phyloP scores from a whole-genome alignment of 2,888 invertebrate species.

The Hydropsyche betteni region DNA sequence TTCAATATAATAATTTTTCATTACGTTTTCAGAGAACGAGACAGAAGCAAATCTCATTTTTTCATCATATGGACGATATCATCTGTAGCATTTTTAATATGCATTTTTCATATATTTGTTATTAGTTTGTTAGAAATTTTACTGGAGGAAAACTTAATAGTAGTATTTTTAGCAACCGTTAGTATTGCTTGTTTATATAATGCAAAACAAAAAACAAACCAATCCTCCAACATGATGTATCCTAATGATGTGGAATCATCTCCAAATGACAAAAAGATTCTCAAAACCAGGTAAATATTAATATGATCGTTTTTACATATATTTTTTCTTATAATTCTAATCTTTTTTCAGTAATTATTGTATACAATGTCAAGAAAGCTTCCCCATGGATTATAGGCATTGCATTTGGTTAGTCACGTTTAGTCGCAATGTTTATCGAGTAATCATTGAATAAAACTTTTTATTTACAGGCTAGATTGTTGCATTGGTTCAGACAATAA shows the following conservation, averaged over 20 bases:
- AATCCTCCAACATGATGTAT: constrained; percentile 1
- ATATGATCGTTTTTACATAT: constrained; percentile 1
- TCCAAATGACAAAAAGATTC: neutral
- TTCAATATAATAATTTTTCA: neutral
- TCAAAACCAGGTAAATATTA: neutral
- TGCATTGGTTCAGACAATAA: constrained; percentile 86
- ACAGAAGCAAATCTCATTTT: constrained; percentile 70
- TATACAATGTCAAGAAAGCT: constrained; percentile 45
- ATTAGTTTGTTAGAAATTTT: constrained; percentile 75
- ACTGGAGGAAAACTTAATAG: constrained; percentile 44
- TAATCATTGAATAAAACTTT: neutral
- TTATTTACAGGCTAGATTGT: constrained; percentile 76
- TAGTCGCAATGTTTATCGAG: neutral
- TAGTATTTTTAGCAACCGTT: constrained; percentile 39
- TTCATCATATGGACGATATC: constrained; percentile 79
- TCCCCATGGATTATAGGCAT: constrained; percentile 43
- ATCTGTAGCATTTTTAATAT: constrained; percentile 71
- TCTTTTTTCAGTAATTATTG: constrained; percentile 36
- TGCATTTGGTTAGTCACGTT: constrained; percentile 53
- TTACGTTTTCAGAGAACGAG: constrained; percentile 19
- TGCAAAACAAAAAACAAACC: constrained; percentile 45
- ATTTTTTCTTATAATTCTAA: constrained; percentile 7
- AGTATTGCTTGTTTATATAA: constrained; percentile 48
- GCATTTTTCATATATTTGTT: constrained; percentile 76
- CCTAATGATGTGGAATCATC: neutral